Conservation (phyloP, 2,113 vertebrate species). For the Tetrax tetrax region DNA sequence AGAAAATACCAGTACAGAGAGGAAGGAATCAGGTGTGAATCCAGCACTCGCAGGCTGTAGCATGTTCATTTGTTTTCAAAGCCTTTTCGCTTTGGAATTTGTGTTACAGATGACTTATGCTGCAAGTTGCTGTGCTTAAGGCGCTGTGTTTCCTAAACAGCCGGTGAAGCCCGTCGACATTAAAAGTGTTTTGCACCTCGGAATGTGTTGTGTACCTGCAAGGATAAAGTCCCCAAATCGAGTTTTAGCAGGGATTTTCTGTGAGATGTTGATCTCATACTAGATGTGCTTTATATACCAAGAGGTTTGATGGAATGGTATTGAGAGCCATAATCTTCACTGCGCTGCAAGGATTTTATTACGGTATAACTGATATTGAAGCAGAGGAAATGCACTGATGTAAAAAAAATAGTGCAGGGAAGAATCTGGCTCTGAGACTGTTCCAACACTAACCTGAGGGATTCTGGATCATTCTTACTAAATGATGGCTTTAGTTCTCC, state of each 20-base stretch:
- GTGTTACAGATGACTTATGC: not conserved
- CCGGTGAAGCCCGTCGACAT: not conserved
- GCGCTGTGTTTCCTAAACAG: not conserved
- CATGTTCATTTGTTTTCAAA: not conserved
- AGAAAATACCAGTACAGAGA: not conserved
- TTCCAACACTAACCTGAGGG: not conserved
- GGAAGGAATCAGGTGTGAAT: not conserved
- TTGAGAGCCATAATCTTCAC: not conserved
- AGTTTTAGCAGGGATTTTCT: not conserved
- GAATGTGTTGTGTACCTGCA: not conserved
- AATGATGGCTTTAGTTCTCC: not conserved
- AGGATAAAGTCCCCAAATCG: not conserved
- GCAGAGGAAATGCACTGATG: not conserved
- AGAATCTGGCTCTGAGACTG: not conserved
- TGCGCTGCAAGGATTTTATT: not conserved
- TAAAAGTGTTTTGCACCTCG: not conserved
- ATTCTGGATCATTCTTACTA: constrained; percentile 2
- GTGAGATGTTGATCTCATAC: not conserved
- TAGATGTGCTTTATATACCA: not conserved
- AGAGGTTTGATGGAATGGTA: not conserved
- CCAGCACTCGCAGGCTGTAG: not conserved
- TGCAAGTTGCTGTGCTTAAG: not conserved
- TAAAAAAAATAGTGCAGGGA: not conserved
- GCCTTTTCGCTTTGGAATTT: not conserved
- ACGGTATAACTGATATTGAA: not conserved